Base-by-base conservation (phyloP, 1,140 invertebrate genomes). In the Microplitis demolitor region DNA sequence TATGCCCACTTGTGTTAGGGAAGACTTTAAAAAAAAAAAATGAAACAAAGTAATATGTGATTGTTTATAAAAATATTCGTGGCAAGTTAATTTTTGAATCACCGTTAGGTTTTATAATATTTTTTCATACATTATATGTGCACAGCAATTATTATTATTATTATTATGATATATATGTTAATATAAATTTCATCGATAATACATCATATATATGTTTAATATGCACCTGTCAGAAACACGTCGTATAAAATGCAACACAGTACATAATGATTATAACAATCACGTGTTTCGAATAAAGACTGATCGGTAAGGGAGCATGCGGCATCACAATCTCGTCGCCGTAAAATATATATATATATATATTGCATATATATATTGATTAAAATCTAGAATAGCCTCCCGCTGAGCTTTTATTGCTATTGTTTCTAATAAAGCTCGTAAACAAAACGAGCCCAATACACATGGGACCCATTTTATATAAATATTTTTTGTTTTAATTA, bases 251-350 rank as follows among this genome's bases (percentile, higher is more conserved):
- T 45, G 8, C 8, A 45, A 45, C 39, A 64, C 53, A 51, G 34
- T 64, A 71, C 14, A 45, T 31, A 11, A 62, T 24, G 16, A 64
- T 64, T 34, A 64, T 33, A 64, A 71, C 45, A 50, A 71, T 56
- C 69, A 71, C 60, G 69, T 71, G 60, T 72, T 66, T 72, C 63
- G 34, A 72, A 72, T 61, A 66, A 72, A 72, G 63, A 72, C 62
- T 72, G 63, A 72, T 72, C 56, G 50, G 70, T 39, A 53, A 66
- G 53, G 62, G 66, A 54, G 14, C 14, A 66, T 24, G 63, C 50
- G 35, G 69, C n/a, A 56, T 64, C n/a, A 71, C 45, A 70, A 63
- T 31, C 39, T 45, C 6, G 11, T 11, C 5, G 39, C 11, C 39
- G 6, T 8, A 45, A 6, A 0, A 45, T 11, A 45, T 9, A 45